Evolutionary conservation across 2,888 invertebrate species (phyloP), one percentile per base, ranked within the genome.

Genomic region (Sarcophaga carnaria): DNA sequence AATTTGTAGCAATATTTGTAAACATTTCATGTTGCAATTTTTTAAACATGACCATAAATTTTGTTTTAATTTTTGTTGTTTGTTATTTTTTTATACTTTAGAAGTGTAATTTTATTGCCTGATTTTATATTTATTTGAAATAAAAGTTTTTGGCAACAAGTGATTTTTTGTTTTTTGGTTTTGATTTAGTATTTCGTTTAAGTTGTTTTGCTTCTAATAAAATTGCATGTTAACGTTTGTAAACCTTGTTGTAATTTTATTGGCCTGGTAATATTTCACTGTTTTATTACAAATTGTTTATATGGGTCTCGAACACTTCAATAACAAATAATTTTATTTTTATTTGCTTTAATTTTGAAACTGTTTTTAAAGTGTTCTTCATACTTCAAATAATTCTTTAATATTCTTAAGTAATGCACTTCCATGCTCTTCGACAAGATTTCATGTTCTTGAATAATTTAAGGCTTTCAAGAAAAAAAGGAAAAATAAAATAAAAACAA

Each of bases 291-390:
- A 76, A 83, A 67, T 74, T 63, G 22, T 78, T 80, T 85, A 70
- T 47, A n/a, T 10, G 67, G 62, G 74, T 76, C 45, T 64, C 70
- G 70, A 66, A 45, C 71, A 83, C 77, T 83, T 81, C 79, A 83
- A 80, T 85, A 84, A 83, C 62, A 88, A 87, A 83, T 86, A 84
- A 82, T 84, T 79, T 84, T 87, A 86, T 20, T 37, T 27, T 59
- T 37, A n/a, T 20, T 69, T 60, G 3, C 47, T 37, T n/a, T 2
- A 20, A 64, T 14, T 20, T 8, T 10, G 22, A 27, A 8, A 17
- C 25, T 60, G 37, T 64, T 66, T 59, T 27, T 45, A 17, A 37
- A 8, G 62, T 62, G 17, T 17, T n/a, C 10, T 60, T 62, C 25
- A 12, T 6, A 20, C 10, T 12, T 45, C 12, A 12, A 62, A 70